These are phyloP conservation scores for Cerastoderma edule DNA, from an alignment of 2,888 invertebrate species.

Conservation along the genomic window DNA sequence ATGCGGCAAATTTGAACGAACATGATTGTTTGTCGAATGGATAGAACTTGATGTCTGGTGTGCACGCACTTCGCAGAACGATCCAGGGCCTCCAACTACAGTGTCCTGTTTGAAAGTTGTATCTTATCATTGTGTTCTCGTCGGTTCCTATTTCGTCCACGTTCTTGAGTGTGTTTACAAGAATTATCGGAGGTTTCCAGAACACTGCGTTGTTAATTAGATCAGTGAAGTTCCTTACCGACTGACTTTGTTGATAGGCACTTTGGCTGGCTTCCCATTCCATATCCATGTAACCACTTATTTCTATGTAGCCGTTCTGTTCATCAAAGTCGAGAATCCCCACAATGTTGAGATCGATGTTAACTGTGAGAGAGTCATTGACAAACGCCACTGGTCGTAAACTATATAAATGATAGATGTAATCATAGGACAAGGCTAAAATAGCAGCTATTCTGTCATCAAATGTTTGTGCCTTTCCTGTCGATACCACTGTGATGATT, in stretches of 20 bases:
- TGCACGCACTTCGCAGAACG: constrained; percentile 39
- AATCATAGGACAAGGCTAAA: background rate
- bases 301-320: constrained; percentile 50
- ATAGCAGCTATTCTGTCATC: background rate
- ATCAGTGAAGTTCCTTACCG: constrained; percentile 27
- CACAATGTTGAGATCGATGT: constrained; percentile 43
- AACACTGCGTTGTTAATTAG: constrained; percentile 25
- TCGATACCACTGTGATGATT: too few relatives aligned
- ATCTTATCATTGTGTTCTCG: constrained; percentile 31
- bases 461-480: too few relatives aligned
- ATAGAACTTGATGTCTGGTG: constrained; percentile 47
- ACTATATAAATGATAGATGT: constrained; percentile 12
- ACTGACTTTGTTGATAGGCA: too few relatives aligned
- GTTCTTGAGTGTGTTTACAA: constrained; percentile 50
- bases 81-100: constrained; percentile 55
- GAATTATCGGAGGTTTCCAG: constrained; percentile 52
- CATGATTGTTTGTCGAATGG: constrained; percentile 54
- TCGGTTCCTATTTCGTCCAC: constrained; percentile 48
- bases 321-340: constrained; percentile 53
- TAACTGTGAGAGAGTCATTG: constrained; percentile 22
- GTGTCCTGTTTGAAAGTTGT: constrained; percentile 22
- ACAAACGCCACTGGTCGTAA: constrained; percentile 34
- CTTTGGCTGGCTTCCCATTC: constrained; percentile 34
- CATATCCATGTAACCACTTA: constrained; percentile 49
- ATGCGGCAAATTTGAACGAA: constrained; percentile 42